These are phyloP conservation scores for Cosmorhoe ocellata DNA, from an alignment of 2,888 invertebrate species.

Conservation along the genomic window DNA sequence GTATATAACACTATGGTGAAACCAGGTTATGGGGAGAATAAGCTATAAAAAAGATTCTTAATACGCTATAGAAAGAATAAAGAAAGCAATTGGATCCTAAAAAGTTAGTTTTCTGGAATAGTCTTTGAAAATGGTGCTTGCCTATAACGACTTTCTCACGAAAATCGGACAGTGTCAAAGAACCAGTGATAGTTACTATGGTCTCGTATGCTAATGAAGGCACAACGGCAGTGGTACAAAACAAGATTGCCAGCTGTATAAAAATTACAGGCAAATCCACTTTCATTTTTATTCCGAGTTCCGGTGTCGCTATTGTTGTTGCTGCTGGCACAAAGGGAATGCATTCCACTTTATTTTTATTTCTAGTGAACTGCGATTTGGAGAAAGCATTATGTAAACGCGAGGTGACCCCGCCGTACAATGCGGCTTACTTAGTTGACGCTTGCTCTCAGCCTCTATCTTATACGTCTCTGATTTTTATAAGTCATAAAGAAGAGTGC, in stretches of 20 bases:
- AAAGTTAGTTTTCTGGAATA: not conserved
- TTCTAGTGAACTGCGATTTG: constrained; percentile 41
- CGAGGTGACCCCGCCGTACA: not conserved
- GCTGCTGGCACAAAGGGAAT: constrained; percentile 57
- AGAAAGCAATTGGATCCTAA: constrained; percentile 4
- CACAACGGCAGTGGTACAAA: constrained; percentile 59
- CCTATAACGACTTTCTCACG: too few relatives aligned
- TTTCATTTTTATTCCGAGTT: constrained; percentile 78
- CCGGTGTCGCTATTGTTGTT: constrained; percentile 70
- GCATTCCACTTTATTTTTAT: constrained; percentile 57
- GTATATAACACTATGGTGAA: too few relatives aligned
- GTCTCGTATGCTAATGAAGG: constrained; percentile 63
- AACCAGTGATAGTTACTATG: constrained; percentile 8
- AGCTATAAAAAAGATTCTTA: too few relatives aligned
- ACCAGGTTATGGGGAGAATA: too few relatives aligned
- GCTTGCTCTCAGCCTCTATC: too few relatives aligned
- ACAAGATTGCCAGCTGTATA: constrained; percentile 75
- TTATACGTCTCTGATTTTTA: too few relatives aligned
- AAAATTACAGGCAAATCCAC: constrained; percentile 78
- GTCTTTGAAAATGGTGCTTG: too few relatives aligned
- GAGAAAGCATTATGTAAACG: constrained; percentile 28
- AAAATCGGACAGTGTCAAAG: constrained; percentile 28
- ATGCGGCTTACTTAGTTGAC: too few relatives aligned
- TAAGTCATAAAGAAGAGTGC: too few relatives aligned
- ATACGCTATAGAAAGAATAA: not conserved